Base-by-base conservation (phyloP, 2,888 invertebrate species). In the Ferrisia virgata region DNA sequence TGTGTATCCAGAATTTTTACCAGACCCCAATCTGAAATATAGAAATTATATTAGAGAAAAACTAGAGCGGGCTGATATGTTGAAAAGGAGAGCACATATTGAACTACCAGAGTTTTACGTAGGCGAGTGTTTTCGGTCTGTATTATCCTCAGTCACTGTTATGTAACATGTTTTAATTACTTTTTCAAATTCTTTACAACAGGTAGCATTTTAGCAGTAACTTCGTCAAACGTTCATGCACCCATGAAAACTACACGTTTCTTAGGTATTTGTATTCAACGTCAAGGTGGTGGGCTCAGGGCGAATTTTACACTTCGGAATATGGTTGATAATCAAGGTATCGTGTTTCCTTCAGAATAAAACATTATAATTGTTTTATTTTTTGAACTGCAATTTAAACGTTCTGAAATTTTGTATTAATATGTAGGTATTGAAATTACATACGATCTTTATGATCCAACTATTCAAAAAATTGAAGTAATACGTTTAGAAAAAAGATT, bases 71-170 rank as follows among this genome's bases (percentile, higher is more conserved):
- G 89, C 91, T 85, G 99, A 99, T 88, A 99, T 99, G 99, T 88
- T 99, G 39, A 92, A 93, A 85, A 91, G 99, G 85, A 91, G 98
- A 86, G 90, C 89, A 81, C 91, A 94, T 85, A 91, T 99, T 86
- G 94, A 95, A 88, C 94, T 99, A 86, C 99, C 99, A 0, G 98
- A 99, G 89, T 99, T 99, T 90, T 99, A 98, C 91, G 98, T 98
- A 87, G 99, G 95, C 94, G 88, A 89, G 93, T 89, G 8, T 64
- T 13, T n/a, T n/a, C n/a, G n/a, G 11, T n/a, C n/a, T 0, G 6
- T n/a, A n/a, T 40, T 43, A 15, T n/a, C 9, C 36, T 36, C 36
- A 36, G n/a, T n/a, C n/a, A n/a, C n/a, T n/a, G n/a, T n/a, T n/a
- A n/a, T n/a, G n/a, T n/a, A n/a, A n/a, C n/a, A n/a, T n/a, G 28